Conservation (phyloP, 2,888 invertebrate genomes). For the Peribatodes rhomboidaria region DNA sequence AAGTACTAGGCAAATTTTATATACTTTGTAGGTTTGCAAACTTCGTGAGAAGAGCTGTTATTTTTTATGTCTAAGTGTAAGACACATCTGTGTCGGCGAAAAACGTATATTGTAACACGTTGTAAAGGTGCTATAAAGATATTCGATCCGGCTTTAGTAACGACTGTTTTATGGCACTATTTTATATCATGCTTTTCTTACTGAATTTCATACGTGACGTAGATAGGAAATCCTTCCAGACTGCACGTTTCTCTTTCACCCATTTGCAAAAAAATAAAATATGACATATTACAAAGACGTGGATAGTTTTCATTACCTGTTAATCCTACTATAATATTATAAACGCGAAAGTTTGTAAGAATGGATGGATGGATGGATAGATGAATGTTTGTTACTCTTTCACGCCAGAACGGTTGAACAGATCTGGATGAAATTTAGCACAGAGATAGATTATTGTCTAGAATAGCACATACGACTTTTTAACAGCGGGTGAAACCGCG, state of each 20-base stretch:
- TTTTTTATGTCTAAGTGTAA: slow-evolving; percentile 42
- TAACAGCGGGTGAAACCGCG: too few relatives aligned
- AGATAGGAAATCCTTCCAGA: slow-evolving; percentile 15
- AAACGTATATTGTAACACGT: slow-evolving; percentile 42
- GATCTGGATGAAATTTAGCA: too few relatives aligned
- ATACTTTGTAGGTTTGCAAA: slow-evolving; percentile 28
- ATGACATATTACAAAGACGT: background rate
- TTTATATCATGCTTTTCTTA: slow-evolving; percentile 33
- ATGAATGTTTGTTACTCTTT: too few relatives aligned
- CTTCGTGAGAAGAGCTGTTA: slow-evolving; percentile 37
- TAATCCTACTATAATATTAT: too few relatives aligned
- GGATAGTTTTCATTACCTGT: background rate
- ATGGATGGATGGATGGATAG: too few relatives aligned
- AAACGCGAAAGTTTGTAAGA: too few relatives aligned
- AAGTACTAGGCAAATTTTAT: slow-evolving; percentile 17
- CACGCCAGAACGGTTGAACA: too few relatives aligned
- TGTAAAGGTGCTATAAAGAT: slow-evolving; percentile 42
- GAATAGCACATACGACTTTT: too few relatives aligned
- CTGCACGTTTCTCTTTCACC: background rate
- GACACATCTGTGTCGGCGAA: slow-evolving; percentile 42
- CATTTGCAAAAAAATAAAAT: background rate
- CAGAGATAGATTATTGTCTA: too few relatives aligned
- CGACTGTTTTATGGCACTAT: slow-evolving; percentile 37
- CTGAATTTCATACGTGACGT: slow-evolving; percentile 22
- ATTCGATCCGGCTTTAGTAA: slow-evolving; percentile 41